Percentiles rank a stretch among this genome's conserved stretches.
Evolutionary conservation across 2,797 vertebrate genomes (phyloP).

Genomic region (Jordanella pulchra): DNA sequence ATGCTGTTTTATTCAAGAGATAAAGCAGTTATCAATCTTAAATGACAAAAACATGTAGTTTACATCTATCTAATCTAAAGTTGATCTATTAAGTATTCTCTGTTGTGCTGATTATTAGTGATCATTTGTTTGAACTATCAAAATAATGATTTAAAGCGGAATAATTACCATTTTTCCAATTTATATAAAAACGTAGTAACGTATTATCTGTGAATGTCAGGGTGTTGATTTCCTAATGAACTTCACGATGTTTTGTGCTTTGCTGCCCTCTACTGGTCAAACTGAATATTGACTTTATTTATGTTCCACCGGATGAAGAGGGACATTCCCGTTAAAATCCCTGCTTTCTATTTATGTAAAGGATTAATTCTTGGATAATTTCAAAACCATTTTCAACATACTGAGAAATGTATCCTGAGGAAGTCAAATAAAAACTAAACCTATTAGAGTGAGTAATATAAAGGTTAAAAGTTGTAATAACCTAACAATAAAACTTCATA

Average conservation of each 20-base stretch:
- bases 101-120: neutral
- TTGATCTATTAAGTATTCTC: too few species aligned
- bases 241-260: constrained; percentile 4
- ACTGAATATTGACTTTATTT: constrained; percentile 6
- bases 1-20: too few species aligned
- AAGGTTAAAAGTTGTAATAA: neutral
- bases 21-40: too few species aligned
- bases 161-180: neutral
- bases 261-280: constrained; percentile 60
- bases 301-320: neutral
- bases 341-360: neutral
- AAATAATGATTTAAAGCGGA: too few species aligned
- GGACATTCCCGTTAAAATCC: neutral
- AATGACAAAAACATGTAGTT: too few species aligned
- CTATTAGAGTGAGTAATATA: neutral
- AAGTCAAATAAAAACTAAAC: neutral
- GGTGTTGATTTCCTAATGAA: neutral
- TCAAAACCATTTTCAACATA: neutral
- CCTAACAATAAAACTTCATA: neutral
- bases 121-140: neutral
- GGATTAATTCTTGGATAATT: too few species aligned
- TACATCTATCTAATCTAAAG: too few species aligned
- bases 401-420: neutral
- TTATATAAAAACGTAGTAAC: neutral
- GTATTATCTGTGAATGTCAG: too few species aligned